phyloP scores from a whole-genome alignment of 2,113 vertebrate genomes.

The Puntigrus tetrazona region DNA sequence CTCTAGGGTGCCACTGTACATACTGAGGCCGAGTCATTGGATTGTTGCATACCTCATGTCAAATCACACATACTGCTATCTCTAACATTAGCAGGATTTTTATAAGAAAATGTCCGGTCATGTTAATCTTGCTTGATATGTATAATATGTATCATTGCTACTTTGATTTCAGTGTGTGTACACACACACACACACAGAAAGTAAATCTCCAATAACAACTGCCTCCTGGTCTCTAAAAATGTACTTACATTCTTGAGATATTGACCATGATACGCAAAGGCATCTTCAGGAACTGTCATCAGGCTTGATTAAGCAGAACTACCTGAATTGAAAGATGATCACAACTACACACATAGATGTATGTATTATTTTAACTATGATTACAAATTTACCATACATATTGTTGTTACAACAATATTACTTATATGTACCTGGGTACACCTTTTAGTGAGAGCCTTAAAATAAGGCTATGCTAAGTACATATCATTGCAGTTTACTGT shows the following conservation, averaged over 20 bases:
- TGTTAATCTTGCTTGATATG: not conserved
- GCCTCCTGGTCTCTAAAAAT: not conserved
- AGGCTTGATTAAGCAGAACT: constrained; percentile 89
- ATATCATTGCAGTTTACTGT: too few relatives aligned
- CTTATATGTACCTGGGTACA: not conserved
- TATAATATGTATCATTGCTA: not conserved
- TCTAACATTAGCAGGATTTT: not conserved
- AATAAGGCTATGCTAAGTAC: too few relatives aligned
- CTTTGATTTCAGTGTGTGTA: too few relatives aligned
- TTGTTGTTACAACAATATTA: not conserved
- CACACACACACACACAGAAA: too few relatives aligned
- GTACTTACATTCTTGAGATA: constrained; percentile 94
- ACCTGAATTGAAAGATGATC: constrained; percentile 67
- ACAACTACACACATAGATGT: not conserved
- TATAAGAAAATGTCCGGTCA: not conserved
- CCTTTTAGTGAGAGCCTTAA: too few relatives aligned
- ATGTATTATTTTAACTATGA: not conserved
- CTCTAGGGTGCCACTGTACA: too few relatives aligned
- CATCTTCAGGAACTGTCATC: constrained; percentile 78
- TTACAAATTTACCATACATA: not conserved
- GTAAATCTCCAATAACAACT: not conserved
- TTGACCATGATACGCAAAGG: constrained; percentile 87
- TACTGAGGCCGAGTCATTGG: too few relatives aligned
- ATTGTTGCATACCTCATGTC: not conserved
- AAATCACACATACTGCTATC: not conserved